Evolutionary conservation across 2,113 vertebrate genomes (phyloP).

Genomic region (Dasypus novemcinctus): DNA sequence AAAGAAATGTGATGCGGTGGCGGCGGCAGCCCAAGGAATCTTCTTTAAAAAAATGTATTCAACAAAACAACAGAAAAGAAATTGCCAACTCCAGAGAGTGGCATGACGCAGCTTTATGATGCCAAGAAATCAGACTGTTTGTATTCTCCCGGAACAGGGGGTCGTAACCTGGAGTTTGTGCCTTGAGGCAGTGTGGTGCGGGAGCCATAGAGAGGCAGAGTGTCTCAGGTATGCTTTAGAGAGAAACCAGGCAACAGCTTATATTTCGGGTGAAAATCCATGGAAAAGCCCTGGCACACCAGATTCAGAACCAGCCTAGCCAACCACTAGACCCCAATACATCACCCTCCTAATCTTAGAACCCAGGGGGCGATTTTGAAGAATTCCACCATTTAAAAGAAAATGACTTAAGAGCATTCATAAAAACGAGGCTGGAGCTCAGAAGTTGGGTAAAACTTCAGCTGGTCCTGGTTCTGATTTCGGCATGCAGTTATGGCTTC

Average conservation of each 20-base stretch:
- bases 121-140: not conserved
- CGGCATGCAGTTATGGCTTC: not conserved
- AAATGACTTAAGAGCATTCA: not conserved
- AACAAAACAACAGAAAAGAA: slow-evolving; percentile 65
- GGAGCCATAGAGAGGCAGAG: not conserved
- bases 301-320: not conserved
- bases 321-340: accelerated
- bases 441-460: not conserved
- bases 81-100: slow-evolving; percentile 40
- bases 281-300: not conserved
- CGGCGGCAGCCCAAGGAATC: not conserved
- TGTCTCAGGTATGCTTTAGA: not conserved
- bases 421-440: not conserved
- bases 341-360: not conserved
- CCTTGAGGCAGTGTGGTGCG: accelerated
- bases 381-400: not conserved
- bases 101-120: not conserved
- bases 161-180: not conserved
- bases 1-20: slow-evolving; percentile 49
- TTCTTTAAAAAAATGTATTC: slow-evolving; percentile 63
- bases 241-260: not conserved
- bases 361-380: not conserved
- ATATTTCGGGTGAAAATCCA: not conserved
- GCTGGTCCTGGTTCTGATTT: not conserved
- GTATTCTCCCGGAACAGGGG: not conserved